Conservation (phyloP, 35 echinoderm and acorn worm species). For the Stichopus chloronotus region DNA sequence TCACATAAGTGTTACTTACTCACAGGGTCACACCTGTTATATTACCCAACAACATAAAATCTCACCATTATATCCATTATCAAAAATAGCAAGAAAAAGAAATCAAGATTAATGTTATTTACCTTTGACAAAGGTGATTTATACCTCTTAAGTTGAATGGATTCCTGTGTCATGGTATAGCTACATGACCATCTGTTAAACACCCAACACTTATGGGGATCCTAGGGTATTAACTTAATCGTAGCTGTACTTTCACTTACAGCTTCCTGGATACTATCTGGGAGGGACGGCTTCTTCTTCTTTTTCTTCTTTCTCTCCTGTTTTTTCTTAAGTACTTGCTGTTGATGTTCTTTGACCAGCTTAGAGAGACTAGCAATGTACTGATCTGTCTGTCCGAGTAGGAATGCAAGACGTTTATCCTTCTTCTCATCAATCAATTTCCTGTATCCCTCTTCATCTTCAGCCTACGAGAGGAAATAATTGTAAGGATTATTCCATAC, state of each 20-base stretch:
- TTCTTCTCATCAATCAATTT: conserved; percentile 99
- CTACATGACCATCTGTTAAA: not conserved
- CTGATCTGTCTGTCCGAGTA: conserved; percentile 93
- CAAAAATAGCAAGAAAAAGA: too few relatives aligned
- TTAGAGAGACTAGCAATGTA: conserved; percentile 93
- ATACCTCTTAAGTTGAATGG: not conserved
- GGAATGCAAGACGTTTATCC: conserved; percentile 98
- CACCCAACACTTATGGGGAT: too few relatives aligned
- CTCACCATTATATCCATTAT: too few relatives aligned
- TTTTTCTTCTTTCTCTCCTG: conserved; percentile 77
- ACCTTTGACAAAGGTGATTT: too few relatives aligned
- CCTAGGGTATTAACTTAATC: too few relatives aligned
- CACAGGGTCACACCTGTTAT: too few relatives aligned
- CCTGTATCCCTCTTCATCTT: conserved; percentile 99
- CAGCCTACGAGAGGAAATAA: conserved; percentile 64
- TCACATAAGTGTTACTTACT: too few relatives aligned
- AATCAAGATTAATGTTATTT: too few relatives aligned
- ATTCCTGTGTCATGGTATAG: not conserved
- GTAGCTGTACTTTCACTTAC: conserved; percentile 47
- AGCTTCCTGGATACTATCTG: conserved; percentile 72
- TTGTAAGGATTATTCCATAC: too few relatives aligned
- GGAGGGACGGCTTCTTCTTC: conserved; percentile 68
- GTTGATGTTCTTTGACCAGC: conserved; percentile 86
- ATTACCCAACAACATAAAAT: too few relatives aligned
- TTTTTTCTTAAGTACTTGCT: conserved; percentile 71